Conservation (phyloP, 2,797 vertebrate species). For the Lemur catta region DNA sequence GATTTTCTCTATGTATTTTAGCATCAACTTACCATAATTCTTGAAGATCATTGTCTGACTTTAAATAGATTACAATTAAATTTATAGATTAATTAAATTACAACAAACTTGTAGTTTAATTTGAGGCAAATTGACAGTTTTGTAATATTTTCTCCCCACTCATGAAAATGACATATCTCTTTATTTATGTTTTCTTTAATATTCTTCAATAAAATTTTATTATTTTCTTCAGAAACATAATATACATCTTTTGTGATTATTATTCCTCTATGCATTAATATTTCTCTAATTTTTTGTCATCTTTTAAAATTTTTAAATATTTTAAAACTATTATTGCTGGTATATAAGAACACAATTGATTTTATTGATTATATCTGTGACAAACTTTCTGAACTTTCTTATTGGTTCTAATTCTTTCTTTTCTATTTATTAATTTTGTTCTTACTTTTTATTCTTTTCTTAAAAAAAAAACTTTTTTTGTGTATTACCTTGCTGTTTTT, state of each 20-base stretch:
- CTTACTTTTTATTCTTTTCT: background rate
- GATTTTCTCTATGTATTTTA: slow-evolving; percentile 29
- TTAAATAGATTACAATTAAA: slow-evolving; percentile 24
- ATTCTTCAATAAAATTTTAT: slow-evolving; percentile 40
- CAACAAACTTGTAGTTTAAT: background rate
- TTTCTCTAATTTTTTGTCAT: background rate
- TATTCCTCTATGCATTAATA: background rate
- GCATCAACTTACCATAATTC: background rate
- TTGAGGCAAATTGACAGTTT: background rate
- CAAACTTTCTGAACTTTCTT: background rate
- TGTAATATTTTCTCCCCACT: background rate
- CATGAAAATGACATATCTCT: background rate
- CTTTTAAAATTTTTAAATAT: background rate
- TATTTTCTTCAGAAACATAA: slow-evolving; percentile 7
- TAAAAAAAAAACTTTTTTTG: background rate
- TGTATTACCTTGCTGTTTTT: background rate
- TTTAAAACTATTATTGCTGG: background rate
- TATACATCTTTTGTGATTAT: background rate
- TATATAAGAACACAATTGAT: background rate
- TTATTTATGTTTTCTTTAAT: slow-evolving; percentile 14
- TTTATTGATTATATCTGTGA: slow-evolving; percentile 24
- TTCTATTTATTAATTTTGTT: slow-evolving; percentile 29
- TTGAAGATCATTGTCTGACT: background rate
- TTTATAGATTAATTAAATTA: slow-evolving; percentile 36
- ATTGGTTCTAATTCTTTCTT: background rate